Base-by-base conservation (phyloP, 2,113 vertebrate species). In the Pachyramphus minor region DNA sequence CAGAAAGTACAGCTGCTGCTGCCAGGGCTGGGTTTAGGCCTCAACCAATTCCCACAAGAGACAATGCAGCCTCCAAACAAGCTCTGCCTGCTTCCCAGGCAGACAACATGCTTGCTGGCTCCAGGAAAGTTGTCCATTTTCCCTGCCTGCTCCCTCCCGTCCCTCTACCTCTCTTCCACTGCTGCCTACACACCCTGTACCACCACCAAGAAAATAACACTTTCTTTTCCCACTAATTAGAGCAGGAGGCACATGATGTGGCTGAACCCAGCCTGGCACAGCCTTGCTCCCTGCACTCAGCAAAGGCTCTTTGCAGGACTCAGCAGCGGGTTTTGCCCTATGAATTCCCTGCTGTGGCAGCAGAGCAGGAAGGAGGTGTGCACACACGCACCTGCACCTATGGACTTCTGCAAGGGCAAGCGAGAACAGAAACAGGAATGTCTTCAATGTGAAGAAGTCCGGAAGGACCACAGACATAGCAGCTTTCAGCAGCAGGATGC, bases 1-100 rank as follows among this genome's bases (percentile, higher is more conserved):
- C 90, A 97, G 96, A 91, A 95, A 97, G 92, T 96, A 96, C 93
- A 93, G 87, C 93, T 74, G 79, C 92, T 86, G 84, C 90, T 96
- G 96, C 96, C 96, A 95, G 95, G 50, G 68, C 76, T 86, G 85
- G 50, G 92, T 88, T 96, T 93, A 96, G 95, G 82, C 93, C 92
- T 91, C 88, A 83, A 91, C 77, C 82, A 83, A 95, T 93, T 97
- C 92, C 95, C 93, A 93, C 82, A 90, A 89, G 92, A 94, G 72
- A 95, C 81, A 96, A 96, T 68, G 55, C 72, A 88, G 90, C 33
- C 67, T 90, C 92, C 67, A 90, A 95, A 96, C 79, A 88, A 77
- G 84, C 90, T 91, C 87, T 94, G 82, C 87, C 71, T 5, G 33
- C 94, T 96, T 94, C 93, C 89, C 67, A 60, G 78, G 52, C 84